Conservation (phyloP, 2,797 vertebrate genomes). For the Micrastur ruficollis region DNA sequence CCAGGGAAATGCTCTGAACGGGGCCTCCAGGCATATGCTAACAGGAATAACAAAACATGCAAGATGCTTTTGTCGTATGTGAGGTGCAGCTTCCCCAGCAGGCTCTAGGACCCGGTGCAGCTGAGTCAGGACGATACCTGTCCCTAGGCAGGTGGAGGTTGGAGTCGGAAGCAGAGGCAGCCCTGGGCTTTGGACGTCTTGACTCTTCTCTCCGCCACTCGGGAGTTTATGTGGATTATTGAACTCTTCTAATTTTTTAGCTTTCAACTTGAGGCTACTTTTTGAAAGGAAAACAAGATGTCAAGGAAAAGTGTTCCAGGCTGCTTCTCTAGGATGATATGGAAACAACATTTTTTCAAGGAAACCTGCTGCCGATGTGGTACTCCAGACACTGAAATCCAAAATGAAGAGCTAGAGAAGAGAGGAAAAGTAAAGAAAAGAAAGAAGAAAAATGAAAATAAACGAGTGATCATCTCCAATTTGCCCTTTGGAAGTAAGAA, state of each 20-base stretch:
- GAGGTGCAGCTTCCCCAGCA: not conserved
- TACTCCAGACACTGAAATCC: constrained; percentile 67
- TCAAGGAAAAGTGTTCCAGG: not conserved
- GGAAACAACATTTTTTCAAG: constrained; percentile 30
- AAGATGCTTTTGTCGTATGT: not conserved
- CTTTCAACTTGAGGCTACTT: not conserved
- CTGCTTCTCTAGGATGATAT: constrained; percentile 39
- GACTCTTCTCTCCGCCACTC: not conserved
- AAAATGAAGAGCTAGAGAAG: constrained; percentile 61
- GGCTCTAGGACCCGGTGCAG: constrained; percentile 60
- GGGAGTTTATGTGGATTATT: not conserved
- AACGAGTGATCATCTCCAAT: constrained; percentile 82
- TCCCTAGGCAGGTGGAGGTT: constrained; percentile 49
- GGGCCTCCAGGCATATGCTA: not conserved
- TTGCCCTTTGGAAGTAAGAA: constrained; percentile 78
- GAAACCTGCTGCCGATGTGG: constrained; percentile 50
- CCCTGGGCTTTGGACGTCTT: not conserved
- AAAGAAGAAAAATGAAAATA: constrained; percentile 78
- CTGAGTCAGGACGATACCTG: constrained; percentile 64
- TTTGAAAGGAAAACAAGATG: constrained; percentile 45
- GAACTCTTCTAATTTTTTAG: not conserved
- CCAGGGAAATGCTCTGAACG: not conserved
- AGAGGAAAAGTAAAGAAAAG: constrained; percentile 68
- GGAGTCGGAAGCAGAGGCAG: constrained; percentile 8
- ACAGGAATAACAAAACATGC: constrained; percentile 14